Evolutionary conservation across 2,797 vertebrate genomes (phyloP), one percentile per base, ranked within the genome.

Genomic region (Gephyroberyx darwinii): DNA sequence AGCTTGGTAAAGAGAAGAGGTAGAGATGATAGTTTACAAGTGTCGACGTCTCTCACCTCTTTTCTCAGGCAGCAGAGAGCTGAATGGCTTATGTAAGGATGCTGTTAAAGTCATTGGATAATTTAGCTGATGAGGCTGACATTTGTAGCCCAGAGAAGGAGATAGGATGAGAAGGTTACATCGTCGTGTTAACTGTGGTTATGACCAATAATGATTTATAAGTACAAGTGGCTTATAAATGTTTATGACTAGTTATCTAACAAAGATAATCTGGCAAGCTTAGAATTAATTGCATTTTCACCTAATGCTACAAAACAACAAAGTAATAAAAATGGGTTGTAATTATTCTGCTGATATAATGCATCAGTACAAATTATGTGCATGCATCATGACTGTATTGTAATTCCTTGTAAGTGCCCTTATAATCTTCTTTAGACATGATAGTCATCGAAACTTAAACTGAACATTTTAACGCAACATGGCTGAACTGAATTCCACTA

Each of bases 111-210:
- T 81, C 71, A 26, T 74, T 5, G 78, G 82, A 81, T 87, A 86
- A 89, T 86, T 88, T 85, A 86, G 82, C 76, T 88, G 85, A 90
- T 88, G 88, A 86, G 75, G 72, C 78, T 84, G 86, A 86, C 85
- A 88, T 89, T 89, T 87, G 75, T 82, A 88, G 81, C 79, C 79
- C 61, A 57, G 39, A 75, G 41, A 31, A 53, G 70, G 62, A 81
- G 77, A 12, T 26, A 5, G 71, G 62, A 30, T 16, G 64, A 71
- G 39, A 30, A 65, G 72, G 76, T 70, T 30, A 19, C 57, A 65
- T 59, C 37, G 30, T 12, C 12, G 53, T 60, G 71, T 82, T 71
- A 80, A 78, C 35, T 52, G 75, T 22, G 68, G 71, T 22, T 26
- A 26, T 26, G 26, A 26, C 26, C 26, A 4, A 26, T 35, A 8